phyloP scores from a whole-genome alignment of 2,888 invertebrate species.

The Macaria notata region DNA sequence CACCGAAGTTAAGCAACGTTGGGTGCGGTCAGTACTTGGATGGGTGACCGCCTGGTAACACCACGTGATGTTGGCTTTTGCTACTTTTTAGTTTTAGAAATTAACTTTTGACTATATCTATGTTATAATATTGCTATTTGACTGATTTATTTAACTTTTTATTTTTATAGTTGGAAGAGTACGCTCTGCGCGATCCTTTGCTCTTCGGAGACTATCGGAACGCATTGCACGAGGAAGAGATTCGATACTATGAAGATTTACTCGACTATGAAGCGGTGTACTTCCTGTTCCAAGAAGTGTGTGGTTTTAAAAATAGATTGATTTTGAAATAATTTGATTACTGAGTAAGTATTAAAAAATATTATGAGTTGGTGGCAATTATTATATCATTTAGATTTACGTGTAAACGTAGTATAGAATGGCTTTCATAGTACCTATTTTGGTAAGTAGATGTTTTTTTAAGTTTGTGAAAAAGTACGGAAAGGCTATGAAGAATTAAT shows the following conservation, averaged over 20 bases:
- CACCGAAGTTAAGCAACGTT: slow-evolving; percentile 74
- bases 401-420: too few relatives aligned
- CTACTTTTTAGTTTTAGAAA: background rate
- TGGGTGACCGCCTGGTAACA: slow-evolving; percentile 67
- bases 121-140: background rate
- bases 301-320: background rate
- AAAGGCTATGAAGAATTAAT: too few relatives aligned
- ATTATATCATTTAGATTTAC: too few relatives aligned
- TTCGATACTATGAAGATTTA: slow-evolving; percentile 93
- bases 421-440: too few relatives aligned
- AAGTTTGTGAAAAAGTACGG: too few relatives aligned
- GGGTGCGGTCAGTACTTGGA: slow-evolving; percentile 67
- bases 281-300: slow-evolving; percentile 92
- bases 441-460: too few relatives aligned
- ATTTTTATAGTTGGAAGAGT: slow-evolving; percentile 80
- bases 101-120: background rate
- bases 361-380: too few relatives aligned
- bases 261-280: slow-evolving; percentile 95
- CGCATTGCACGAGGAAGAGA: slow-evolving; percentile 90
- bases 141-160: background rate
- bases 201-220: slow-evolving; percentile 95
- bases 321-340: too few relatives aligned
- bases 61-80: too few relatives aligned
- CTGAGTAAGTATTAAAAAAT: too few relatives aligned
- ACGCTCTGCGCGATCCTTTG: slow-evolving; percentile 90